A percentile compares a stretch with the other conserved stretches of the same genome.
These are phyloP conservation scores for Callorhinus ursinus DNA, from an alignment of 2,113 vertebrate species.

Conservation along the genomic window DNA sequence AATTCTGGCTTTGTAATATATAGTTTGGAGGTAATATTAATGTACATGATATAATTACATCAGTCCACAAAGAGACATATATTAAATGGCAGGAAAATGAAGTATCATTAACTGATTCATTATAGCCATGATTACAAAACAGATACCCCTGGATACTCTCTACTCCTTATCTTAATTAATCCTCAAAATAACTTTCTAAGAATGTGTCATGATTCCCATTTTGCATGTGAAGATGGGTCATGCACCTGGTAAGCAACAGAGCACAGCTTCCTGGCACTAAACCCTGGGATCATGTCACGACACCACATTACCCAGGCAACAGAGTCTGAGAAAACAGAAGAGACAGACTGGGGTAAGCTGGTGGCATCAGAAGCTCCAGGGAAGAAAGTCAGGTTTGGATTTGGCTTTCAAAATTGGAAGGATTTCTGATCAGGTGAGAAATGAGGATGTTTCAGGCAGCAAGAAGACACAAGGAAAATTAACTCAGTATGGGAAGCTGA, in stretches of 20 bases:
- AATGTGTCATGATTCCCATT: background rate
- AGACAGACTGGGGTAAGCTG: background rate
- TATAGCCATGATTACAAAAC: background rate
- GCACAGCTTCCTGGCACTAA: background rate
- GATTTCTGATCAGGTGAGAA: background rate
- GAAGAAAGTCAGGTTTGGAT: background rate
- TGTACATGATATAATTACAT: background rate
- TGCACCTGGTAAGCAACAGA: background rate
- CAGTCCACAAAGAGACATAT: background rate
- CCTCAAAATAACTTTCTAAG: background rate
- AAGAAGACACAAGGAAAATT: background rate
- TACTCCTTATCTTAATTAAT: background rate
- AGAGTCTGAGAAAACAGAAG: background rate
- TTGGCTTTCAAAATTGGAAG: background rate
- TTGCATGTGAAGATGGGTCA: background rate
- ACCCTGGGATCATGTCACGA: background rate
- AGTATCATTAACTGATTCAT: background rate
- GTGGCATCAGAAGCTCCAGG: background rate
- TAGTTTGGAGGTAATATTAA: background rate
- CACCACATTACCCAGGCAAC: background rate
- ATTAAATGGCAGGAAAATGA: background rate
- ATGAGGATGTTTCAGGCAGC: background rate
- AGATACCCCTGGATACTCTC: background rate
- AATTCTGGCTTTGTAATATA: slow-evolving; percentile 2
- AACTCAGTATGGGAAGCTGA: background rate